These are phyloP conservation scores for Xestia sexstrigata DNA, from an alignment of 2,888 invertebrate species.

Conservation along the genomic window DNA sequence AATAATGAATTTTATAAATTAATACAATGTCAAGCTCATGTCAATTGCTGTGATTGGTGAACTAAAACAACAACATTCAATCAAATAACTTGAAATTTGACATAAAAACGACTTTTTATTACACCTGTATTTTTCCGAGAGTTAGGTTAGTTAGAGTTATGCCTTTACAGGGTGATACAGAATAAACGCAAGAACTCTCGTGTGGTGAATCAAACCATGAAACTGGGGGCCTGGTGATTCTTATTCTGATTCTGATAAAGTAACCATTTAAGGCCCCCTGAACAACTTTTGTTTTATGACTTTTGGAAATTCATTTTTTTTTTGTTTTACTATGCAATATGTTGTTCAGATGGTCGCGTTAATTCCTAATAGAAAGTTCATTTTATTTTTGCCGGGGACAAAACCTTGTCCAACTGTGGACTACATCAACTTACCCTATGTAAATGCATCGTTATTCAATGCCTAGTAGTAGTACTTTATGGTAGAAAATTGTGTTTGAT, in stretches of 20 bases:
- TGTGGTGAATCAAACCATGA: background rate
- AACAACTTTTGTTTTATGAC: background rate
- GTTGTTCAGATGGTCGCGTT: background rate
- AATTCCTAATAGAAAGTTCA: background rate
- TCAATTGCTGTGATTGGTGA: background rate
- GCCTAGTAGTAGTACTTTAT: background rate
- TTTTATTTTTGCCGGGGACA: too few relatives aligned
- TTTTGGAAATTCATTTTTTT: background rate
- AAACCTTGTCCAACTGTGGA: background rate
- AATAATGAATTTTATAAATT: too few relatives aligned
- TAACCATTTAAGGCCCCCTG: background rate
- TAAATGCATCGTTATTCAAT: slow-evolving; percentile 2
- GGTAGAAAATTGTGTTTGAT: slow-evolving; percentile 51
- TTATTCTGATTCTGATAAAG: too few relatives aligned
- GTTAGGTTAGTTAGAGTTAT: background rate
- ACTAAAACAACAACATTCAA: background rate
- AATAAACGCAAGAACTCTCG: background rate
- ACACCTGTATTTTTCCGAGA: background rate
- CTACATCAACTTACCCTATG: background rate
- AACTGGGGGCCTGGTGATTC: too few relatives aligned
- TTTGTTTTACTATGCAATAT: too few relatives aligned
- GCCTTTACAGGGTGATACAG: background rate
- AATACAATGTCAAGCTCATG: too few relatives aligned
- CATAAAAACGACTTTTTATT: background rate
- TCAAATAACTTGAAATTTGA: background rate